A percentile compares a stretch with the other conserved stretches of the same genome.
Evolutionary conservation across 2,888 invertebrate species (phyloP).

Genomic region (Sialis lutaria): DNA sequence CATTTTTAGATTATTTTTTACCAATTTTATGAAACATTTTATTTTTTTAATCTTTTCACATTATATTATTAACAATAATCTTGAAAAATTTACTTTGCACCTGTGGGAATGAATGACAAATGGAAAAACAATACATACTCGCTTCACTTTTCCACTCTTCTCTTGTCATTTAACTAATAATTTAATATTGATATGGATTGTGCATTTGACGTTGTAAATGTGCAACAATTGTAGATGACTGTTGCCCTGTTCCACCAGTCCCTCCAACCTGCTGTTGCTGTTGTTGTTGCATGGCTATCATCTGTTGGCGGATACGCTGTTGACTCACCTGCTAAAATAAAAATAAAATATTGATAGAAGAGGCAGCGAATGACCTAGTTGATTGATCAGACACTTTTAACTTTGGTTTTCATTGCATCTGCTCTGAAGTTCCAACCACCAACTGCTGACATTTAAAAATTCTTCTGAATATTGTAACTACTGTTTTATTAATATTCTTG

Average conservation of each 20-base stretch:
- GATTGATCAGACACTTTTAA: background rate
- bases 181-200: conserved; percentile 23
- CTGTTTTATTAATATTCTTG: background rate
- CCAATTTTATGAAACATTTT: too few species aligned
- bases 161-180: too few species aligned
- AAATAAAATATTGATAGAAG: background rate
- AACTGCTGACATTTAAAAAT: too few species aligned
- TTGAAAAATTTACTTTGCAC: too few species aligned
- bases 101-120: too few species aligned
- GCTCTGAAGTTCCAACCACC: too few species aligned
- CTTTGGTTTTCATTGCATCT: too few species aligned
- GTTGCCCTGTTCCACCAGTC: conserved; percentile 22
- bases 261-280: conserved; percentile 33
- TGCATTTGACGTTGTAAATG: conserved; percentile 45
- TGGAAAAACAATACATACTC: too few species aligned
- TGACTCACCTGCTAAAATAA: conserved; percentile 23
- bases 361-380: background rate
- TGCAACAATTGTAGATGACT: conserved; percentile 43
- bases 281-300: conserved; percentile 51
- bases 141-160: too few species aligned
- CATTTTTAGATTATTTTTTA: too few species aligned
- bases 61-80: too few species aligned
- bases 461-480: background rate
- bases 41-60: too few species aligned
- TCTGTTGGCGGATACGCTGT: conserved; percentile 49